Conservation (phyloP, 2,797 vertebrate species). For the Sebastes iracundus region DNA sequence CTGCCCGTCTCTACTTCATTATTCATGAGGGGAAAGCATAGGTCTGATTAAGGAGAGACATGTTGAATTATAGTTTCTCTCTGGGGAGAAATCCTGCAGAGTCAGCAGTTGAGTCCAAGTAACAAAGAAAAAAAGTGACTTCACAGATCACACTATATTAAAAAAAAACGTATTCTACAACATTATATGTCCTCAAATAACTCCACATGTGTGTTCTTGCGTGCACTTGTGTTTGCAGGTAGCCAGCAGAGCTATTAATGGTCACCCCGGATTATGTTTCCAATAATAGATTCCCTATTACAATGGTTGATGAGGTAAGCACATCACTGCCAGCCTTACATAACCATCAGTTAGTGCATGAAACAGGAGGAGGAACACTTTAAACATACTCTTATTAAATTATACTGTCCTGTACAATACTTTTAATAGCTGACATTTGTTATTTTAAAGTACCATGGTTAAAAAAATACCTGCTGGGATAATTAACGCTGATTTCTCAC, state of each 20-base stretch:
- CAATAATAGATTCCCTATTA: conserved; percentile 61
- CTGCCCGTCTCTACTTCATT: not conserved
- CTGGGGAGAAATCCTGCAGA: conserved; percentile 20
- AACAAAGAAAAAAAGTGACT: not conserved
- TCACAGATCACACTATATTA: not conserved
- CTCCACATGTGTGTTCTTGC: not conserved
- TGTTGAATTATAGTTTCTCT: conserved; percentile 10
- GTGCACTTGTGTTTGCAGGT: conserved; percentile 1
- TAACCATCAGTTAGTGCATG: conserved; percentile 46
- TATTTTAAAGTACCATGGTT: not conserved
- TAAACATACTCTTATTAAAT: conserved; percentile 1
- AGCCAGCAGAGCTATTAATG: conserved; percentile 35
- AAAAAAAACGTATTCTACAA: not conserved
- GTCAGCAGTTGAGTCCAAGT: not conserved
- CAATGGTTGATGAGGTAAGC: conserved; percentile 56
- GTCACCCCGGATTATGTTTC: conserved; percentile 61
- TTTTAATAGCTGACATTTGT: not conserved
- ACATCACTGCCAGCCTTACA: conserved; percentile 37
- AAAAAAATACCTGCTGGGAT: not conserved
- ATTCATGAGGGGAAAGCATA: conserved; percentile 20
- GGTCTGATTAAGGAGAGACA: conserved; percentile 14
- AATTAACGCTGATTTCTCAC: not conserved
- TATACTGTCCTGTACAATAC: not conserved
- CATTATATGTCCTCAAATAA: not conserved
- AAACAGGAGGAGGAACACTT: not conserved